Percentiles rank a stretch among this genome's conserved stretches.
These are phyloP conservation scores for Tachina lurida DNA, from an alignment of 2,888 invertebrate genomes.

Conservation along the genomic window DNA sequence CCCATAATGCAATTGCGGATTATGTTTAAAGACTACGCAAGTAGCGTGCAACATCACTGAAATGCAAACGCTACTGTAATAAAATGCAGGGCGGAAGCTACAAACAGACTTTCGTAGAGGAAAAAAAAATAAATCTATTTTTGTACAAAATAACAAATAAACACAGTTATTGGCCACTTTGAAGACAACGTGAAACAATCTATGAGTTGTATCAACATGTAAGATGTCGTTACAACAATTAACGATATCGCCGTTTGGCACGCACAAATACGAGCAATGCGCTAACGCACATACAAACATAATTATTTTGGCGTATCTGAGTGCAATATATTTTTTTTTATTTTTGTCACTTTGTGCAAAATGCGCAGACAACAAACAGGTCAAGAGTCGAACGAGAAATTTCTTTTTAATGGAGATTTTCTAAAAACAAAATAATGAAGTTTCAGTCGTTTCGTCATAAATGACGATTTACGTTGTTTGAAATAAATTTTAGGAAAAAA, in stretches of 20 bases:
- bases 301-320: neutral
- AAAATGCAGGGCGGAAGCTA: conserved; percentile 65
- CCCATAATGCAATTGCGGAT: conserved; percentile 66
- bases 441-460: too few species aligned
- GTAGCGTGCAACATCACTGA: conserved; percentile 59
- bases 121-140: neutral
- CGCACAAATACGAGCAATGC: conserved; percentile 61
- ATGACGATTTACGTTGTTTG: too few species aligned
- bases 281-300: neutral
- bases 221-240: conserved; percentile 66
- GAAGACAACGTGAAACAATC: conserved; percentile 61
- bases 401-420: too few species aligned
- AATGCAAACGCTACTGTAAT: conserved; percentile 63
- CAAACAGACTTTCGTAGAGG: conserved; percentile 50
- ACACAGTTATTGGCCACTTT: conserved; percentile 63
- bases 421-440: too few species aligned
- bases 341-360: neutral
- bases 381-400: too few species aligned
- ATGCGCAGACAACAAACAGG: too few species aligned
- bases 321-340: neutral
- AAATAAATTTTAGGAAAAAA: too few species aligned
- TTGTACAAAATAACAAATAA: conserved; percentile 24
- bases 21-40: conserved; percentile 47
- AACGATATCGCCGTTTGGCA: conserved; percentile 67
- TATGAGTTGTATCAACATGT: conserved; percentile 67